A percentile compares a stretch with the other conserved stretches of the same genome.
These are phyloP conservation scores for Frankliniella intonsa DNA, from an alignment of 2,888 invertebrate genomes.

Conservation along the genomic window DNA sequence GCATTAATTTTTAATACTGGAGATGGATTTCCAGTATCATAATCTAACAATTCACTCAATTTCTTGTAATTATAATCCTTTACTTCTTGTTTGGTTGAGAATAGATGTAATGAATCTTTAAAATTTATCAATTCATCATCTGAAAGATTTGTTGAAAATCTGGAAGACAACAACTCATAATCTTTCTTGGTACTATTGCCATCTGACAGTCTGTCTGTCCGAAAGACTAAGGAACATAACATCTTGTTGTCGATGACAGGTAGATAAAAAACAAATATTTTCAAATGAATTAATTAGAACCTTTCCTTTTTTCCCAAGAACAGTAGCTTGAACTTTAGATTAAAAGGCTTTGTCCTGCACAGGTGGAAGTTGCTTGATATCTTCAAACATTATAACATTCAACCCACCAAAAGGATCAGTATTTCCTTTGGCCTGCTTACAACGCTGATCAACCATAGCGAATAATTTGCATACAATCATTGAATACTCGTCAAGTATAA, in stretches of 20 bases:
- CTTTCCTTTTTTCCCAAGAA: not conserved
- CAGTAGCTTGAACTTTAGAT: not conserved
- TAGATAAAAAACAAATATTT: not conserved
- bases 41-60: not conserved
- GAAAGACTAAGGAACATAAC: not conserved
- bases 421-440: not conserved
- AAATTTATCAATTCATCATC: not conserved
- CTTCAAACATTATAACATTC: not conserved
- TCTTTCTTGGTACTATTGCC: not conserved
- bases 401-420: not conserved
- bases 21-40: too few species aligned
- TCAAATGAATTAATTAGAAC: not conserved
- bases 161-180: not conserved
- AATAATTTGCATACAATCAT: not conserved
- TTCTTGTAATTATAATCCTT: not conserved
- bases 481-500: not conserved
- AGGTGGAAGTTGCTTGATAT: not conserved
- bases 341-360: not conserved
- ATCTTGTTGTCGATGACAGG: not conserved
- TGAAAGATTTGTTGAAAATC: not conserved
- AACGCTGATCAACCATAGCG: not conserved
- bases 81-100: not conserved
- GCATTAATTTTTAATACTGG: not conserved
- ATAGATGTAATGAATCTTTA: not conserved
- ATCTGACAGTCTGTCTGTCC: not conserved